Conservation (phyloP, 2,888 invertebrate genomes). For the Lithosia quadra region DNA sequence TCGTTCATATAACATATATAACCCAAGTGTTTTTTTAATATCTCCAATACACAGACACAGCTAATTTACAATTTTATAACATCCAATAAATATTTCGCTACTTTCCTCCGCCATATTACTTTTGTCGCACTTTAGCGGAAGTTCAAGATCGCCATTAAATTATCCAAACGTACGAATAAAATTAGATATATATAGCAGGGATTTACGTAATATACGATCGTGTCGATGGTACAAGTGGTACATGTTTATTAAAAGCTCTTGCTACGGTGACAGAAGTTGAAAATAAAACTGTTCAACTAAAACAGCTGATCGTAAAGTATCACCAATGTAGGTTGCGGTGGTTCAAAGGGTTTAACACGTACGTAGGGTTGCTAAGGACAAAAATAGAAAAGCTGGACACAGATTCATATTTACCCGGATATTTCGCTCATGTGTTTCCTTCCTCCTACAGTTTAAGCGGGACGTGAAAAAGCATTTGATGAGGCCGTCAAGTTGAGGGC, state of each 20-base stretch:
- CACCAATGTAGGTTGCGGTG: slow-evolving; percentile 34
- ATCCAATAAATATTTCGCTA: not conserved
- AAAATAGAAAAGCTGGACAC: too few species aligned
- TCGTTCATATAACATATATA: too few species aligned
- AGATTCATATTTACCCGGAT: too few species aligned
- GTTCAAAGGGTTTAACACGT: slow-evolving; percentile 28
- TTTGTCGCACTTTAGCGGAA: not conserved
- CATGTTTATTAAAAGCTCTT: not conserved
- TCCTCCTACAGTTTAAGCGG: too few species aligned
- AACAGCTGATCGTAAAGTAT: slow-evolving; percentile 42
- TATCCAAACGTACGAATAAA: slow-evolving; percentile 12
- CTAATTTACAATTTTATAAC: too few species aligned
- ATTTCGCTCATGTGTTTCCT: too few species aligned
- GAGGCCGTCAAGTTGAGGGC: too few species aligned
- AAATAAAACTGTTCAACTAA: slow-evolving; percentile 35
- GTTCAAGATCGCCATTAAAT: slow-evolving; percentile 18
- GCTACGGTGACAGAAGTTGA: slow-evolving; percentile 9
- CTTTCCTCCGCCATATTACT: not conserved
- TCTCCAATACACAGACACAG: too few species aligned
- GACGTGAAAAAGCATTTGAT: too few species aligned
- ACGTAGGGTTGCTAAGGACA: not conserved
- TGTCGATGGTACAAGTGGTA: not conserved
- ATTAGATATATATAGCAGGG: slow-evolving; percentile 14
- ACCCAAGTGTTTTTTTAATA: too few species aligned
- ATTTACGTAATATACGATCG: slow-evolving; percentile 4